Evolutionary conservation across 2,888 invertebrate genomes (phyloP), one percentile per base, ranked within the genome.

Genomic region (Leptopilina syphax): DNA sequence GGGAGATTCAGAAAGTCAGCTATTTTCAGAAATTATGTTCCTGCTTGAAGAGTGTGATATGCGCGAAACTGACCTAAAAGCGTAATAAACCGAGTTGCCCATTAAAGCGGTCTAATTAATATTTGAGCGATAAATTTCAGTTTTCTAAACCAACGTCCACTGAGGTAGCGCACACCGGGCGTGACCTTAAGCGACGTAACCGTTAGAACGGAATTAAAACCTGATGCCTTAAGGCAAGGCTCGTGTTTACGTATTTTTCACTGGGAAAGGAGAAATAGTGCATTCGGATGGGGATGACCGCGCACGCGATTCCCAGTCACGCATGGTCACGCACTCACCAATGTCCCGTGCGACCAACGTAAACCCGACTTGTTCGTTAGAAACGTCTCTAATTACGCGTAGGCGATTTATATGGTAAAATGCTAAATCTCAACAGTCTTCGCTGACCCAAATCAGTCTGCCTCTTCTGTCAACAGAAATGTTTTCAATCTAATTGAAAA

Each of bases 161-260:
- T 47, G 18, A 24, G 50, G 73, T 34, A 73, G 67, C 67, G 47
- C 67, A 44, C 34, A 44, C n/a, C 41, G 10, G n/a, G 57, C n/a
- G 24, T 73, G 41, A 73, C 73, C 73, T 73, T 73, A 73, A 57
- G 57, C 54, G 34, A 73, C 6, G 73, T 73, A 73, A 73, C 73
- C 73, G 73, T 73, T 73, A 80, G 73, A 82, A 82, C 76, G 85
- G 80, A 85, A 85, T 87, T 85, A 83, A 83, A 86, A 84, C 77
- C 63, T 80, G 82, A 81, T 85, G 85, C 84, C 84, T 50, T 86
- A 85, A 83, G 85, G 84, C 84, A 81, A 84, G 85, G 85, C 85
- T 87, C 90, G 89, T 89, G 90, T 90, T 90, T 88, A 87, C 87
- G 88, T 87, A 89, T 89, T 88, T 90, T 89, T 86, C 85, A 83